Evolutionary conservation across 2,113 vertebrate species (phyloP).

Genomic region (Bubo bubo): DNA sequence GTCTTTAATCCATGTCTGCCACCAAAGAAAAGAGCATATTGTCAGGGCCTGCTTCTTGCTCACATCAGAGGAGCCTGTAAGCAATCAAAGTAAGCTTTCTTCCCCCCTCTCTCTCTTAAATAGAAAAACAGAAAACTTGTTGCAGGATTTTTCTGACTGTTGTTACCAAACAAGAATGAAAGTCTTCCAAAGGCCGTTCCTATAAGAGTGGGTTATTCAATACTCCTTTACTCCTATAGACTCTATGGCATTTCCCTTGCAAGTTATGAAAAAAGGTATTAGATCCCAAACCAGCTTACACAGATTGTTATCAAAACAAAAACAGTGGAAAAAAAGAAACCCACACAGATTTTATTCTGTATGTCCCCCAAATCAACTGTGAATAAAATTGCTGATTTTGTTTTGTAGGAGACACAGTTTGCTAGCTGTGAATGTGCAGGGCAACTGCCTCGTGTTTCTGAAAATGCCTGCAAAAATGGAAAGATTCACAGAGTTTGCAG

Average conservation of each 20-base stretch:
- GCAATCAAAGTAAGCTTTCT: background rate
- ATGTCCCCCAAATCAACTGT: background rate
- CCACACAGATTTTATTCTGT: background rate
- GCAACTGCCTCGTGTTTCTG: background rate
- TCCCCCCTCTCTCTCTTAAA: background rate
- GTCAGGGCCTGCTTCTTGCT: background rate
- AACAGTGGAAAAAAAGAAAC: background rate
- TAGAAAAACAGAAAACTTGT: background rate
- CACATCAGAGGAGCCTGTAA: background rate
- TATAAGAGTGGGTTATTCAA: background rate
- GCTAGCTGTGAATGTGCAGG: background rate
- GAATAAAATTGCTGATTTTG: background rate
- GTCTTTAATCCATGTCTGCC: background rate
- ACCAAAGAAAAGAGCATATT: background rate
- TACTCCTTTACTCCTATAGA: background rate
- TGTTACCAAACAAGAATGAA: background rate
- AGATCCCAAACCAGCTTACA: background rate
- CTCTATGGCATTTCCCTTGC: background rate
- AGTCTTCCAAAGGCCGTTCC: background rate
- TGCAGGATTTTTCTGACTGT: background rate
- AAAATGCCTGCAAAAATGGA: constrained; percentile 2
- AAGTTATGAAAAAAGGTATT: background rate
- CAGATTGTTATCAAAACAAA: background rate
- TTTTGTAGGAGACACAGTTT: background rate
- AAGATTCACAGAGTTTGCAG: constrained; percentile 9